Base-by-base conservation (phyloP, 2,888 invertebrate genomes). In the Drosophila neonasuta region DNA sequence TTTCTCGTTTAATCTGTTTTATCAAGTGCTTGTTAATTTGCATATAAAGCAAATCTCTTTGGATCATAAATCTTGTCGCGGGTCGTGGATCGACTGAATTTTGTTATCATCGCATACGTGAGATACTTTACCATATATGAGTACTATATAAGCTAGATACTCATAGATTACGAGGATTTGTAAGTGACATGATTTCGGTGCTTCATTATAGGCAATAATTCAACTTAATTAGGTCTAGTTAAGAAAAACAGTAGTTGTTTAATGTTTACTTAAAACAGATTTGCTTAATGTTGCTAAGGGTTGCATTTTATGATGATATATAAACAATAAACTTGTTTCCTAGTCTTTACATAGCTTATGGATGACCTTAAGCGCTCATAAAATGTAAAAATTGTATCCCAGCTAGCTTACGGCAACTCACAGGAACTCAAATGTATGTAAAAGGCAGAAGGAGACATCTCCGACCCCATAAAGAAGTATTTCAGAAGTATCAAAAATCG, bases 1-100 rank as follows among this genome's bases (percentile, higher is more conserved):
- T 36, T 36, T 36, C 6, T 6, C 36, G 11, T 6, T 0, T 15
- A 34, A 32, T 60, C 55, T 11, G 46, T n/a, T 56, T 52, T 60
- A 57, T 62, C 42, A 51, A 66, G 44, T 44, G 29, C 34, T 30
- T 44, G 54, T 48, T 74, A 61, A 73, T 73, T 74, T 48, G 20
- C 62, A 52, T 62, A 57, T 67, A 32, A 36, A 63, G 5, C 48
- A 66, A 62, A 70, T 63, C 59, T 36, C 56, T 36, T n/a, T 6
- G 48, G 7, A 30, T 59, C 61, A 36, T 76, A 72, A 69, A 76
- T 69, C 65, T 41, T 46, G 7, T 5, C 13, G 17, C 3, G 10
- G 17, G n/a, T 36, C 11, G 10, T 36, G 24, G 32, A 46, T 46
- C 20, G 34, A 10, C 15, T 42, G 24, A 6, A 13, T 29, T 29